Conservation (phyloP, 2,888 invertebrate species). For the Mythimna loreyi region DNA sequence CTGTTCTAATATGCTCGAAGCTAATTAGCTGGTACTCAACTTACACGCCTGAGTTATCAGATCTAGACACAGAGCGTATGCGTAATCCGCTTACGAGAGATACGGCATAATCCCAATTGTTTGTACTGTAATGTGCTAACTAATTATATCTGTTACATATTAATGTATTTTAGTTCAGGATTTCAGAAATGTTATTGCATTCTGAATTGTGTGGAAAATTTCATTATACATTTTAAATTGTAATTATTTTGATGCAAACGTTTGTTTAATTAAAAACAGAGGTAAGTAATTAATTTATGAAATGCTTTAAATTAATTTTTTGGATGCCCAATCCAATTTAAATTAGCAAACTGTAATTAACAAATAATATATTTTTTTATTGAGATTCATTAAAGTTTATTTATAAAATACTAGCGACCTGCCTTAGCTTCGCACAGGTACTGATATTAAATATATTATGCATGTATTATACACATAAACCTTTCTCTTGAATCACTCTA, state of each 20-base stretch:
- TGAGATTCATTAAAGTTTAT: too few species aligned
- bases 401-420: too few species aligned
- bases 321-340: too few species aligned
- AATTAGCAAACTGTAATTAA: too few species aligned
- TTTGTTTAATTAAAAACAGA: not conserved
- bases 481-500: too few species aligned
- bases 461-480: too few species aligned
- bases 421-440: too few species aligned
- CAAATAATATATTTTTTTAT: too few species aligned
- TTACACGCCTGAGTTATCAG: constrained; percentile 19
- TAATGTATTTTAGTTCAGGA: not conserved
- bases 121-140: constrained; percentile 9
- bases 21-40: constrained; percentile 24
- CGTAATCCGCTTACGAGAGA: constrained; percentile 45
- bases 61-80: constrained; percentile 17
- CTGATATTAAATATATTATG: too few species aligned
- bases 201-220: not conserved
- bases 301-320: too few species aligned
- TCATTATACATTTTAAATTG: not conserved
- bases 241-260: not conserved
- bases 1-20: not conserved
- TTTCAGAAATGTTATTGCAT: not conserved
- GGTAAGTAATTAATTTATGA: too few species aligned
- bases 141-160: constrained; percentile 17
- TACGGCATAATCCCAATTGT: constrained; percentile 25